Percentiles rank a stretch among this genome's conserved stretches.
These are phyloP conservation scores for Lithobius niger DNA, from an alignment of 1,140 invertebrate genomes.

Conservation along the genomic window DNA sequence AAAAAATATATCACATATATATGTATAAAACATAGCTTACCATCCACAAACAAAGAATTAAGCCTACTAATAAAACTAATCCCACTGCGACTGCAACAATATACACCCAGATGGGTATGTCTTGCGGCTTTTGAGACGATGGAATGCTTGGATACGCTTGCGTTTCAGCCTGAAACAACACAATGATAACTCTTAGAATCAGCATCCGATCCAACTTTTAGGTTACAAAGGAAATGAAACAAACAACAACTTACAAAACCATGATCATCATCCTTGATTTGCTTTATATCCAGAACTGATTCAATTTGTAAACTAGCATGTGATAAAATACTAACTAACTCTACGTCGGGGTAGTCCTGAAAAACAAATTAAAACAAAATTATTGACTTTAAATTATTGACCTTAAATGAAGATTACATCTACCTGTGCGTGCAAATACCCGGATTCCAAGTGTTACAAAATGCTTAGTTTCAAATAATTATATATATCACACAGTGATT, in stretches of 20 bases:
- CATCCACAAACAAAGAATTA: conserved; percentile 66
- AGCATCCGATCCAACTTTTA: no score
- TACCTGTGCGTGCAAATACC: no score
- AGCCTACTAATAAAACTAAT: conserved; percentile 55
- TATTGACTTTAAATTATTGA: no score
- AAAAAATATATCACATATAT: not conserved
- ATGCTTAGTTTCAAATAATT: conserved; percentile 11
- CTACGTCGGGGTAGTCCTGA: conserved; percentile 64
- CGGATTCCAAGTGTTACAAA: no score
- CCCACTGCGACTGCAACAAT: conserved; percentile 63
- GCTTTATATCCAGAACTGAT: conserved; percentile 51
- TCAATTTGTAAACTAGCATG: conserved; percentile 56
- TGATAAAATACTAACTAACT: conserved; percentile 65
- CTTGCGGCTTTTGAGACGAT: conserved; percentile 47
- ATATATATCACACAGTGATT: conserved; percentile 1
- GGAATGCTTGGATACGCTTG: conserved; percentile 58
- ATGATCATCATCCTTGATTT: conserved; percentile 50
- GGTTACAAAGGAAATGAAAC: no score
- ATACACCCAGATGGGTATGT: conserved; percentile 67
- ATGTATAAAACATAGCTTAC: conserved; percentile 16
- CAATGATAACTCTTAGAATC: no score
- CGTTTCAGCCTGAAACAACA: conserved; percentile 43
- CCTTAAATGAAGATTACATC: no score
- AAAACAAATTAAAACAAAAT: conserved; percentile 5
- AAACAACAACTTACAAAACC: conserved; percentile 16